Conservation (phyloP, 2,888 invertebrate species). For the Drosophila seclusa region DNA sequence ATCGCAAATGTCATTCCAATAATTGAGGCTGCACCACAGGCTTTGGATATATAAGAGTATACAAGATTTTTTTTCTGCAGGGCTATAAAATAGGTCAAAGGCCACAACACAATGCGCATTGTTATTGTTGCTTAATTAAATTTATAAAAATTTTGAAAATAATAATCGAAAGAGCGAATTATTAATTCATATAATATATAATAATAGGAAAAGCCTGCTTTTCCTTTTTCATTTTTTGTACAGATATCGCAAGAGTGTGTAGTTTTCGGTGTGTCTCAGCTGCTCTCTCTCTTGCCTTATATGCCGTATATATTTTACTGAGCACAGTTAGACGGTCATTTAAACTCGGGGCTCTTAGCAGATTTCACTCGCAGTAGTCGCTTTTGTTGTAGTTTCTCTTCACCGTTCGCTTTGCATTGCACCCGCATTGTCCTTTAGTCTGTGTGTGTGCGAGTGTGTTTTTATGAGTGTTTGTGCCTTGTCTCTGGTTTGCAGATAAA, state of each 20-base stretch:
- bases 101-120: too few relatives aligned
- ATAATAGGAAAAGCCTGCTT: not conserved
- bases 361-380: slow-evolving; percentile 76
- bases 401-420: slow-evolving; percentile 61
- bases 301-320: slow-evolving; percentile 29
- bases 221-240: not conserved
- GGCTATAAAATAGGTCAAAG: too few relatives aligned
- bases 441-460: slow-evolving; percentile 26
- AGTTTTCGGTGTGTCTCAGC: not conserved
- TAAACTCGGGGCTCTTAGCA: slow-evolving; percentile 78
- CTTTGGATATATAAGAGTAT: too few relatives aligned
- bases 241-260: not conserved
- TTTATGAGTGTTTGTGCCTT: slow-evolving; percentile 16
- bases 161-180: not conserved
- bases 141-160: not conserved
- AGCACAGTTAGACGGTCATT: slow-evolving; percentile 73
- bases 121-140: not conserved
- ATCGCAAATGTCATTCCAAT: too few relatives aligned
- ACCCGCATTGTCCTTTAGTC: slow-evolving; percentile 58
- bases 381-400: slow-evolving; percentile 25
- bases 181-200: not conserved
- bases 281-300: not conserved
- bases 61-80: too few relatives aligned
- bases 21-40: too few relatives aligned
- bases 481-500: slow-evolving; percentile 68